These are phyloP conservation scores for Acrocephalus arundinaceus DNA, from an alignment of 2,113 vertebrate genomes.

Conservation along the genomic window DNA sequence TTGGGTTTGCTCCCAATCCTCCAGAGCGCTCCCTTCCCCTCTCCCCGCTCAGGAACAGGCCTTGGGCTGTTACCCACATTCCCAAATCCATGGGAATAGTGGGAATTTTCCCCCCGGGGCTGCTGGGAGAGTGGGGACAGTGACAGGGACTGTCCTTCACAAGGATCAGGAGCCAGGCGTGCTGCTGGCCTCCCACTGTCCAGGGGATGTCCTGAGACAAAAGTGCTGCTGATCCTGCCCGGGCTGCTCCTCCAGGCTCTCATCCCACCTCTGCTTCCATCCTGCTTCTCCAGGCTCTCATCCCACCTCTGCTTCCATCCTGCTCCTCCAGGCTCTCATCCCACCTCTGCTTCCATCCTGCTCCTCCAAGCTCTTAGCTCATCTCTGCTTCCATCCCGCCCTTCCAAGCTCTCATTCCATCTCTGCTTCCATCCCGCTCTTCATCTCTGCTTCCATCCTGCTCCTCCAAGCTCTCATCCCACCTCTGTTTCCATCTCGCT, in stretches of 20 bases:
- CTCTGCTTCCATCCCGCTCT: background rate
- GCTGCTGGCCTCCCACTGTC: background rate
- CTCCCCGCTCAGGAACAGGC: background rate
- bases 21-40: background rate
- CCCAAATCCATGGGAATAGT: accelerated
- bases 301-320: background rate
- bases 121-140: background rate
- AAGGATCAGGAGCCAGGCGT: background rate
- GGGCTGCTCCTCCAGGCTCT: background rate
- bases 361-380: background rate
- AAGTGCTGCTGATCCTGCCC: background rate
- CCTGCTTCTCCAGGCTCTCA: background rate
- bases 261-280: background rate
- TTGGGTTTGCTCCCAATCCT: too few species aligned
- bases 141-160: accelerated
- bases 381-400: background rate
- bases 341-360: background rate
- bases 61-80: background rate
- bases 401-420: background rate
- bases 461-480: too few species aligned
- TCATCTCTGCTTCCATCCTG: too few species aligned
- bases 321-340: too few species aligned
- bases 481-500: too few species aligned
- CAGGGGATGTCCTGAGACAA: background rate
- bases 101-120: background rate